Conservation (phyloP, 2,113 vertebrate species). For the Formicarius rufipectus region DNA sequence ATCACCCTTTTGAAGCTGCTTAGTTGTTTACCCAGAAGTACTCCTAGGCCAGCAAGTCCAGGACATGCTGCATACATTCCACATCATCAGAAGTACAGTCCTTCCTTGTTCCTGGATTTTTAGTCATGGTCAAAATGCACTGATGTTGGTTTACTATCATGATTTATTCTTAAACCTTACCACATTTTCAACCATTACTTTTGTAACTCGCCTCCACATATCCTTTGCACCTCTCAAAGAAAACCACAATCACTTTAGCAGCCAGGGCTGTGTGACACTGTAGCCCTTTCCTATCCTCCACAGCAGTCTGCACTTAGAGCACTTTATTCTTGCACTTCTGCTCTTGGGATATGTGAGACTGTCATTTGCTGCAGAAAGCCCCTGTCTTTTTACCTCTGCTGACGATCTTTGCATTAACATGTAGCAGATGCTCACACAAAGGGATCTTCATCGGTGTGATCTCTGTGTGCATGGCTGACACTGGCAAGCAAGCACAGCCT, state of each 20-base stretch:
- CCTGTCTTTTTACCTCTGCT: background rate
- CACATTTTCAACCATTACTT: background rate
- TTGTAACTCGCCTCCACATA: background rate
- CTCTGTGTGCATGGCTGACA: background rate
- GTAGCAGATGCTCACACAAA: rapidly evolving
- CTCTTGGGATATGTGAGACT: background rate
- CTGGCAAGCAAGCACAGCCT: rapidly evolving
- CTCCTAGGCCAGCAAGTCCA: background rate
- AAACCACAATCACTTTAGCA: background rate
- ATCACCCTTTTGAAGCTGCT: background rate
- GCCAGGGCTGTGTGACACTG: background rate
- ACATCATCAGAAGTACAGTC: background rate
- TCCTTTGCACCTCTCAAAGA: background rate
- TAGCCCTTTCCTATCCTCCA: background rate
- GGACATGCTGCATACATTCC: background rate
- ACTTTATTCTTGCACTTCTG: background rate
- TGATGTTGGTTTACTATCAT: background rate
- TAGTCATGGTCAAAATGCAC: background rate
- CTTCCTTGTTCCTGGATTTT: background rate
- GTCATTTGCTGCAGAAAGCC: background rate
- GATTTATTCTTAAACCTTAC: background rate
- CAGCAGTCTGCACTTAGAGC: background rate
- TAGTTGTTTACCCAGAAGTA: background rate
- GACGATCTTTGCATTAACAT: background rate
- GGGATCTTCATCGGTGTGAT: background rate